Base-by-base conservation (phyloP, 2,888 invertebrate species). In the Drosophila austrosaltans region DNA sequence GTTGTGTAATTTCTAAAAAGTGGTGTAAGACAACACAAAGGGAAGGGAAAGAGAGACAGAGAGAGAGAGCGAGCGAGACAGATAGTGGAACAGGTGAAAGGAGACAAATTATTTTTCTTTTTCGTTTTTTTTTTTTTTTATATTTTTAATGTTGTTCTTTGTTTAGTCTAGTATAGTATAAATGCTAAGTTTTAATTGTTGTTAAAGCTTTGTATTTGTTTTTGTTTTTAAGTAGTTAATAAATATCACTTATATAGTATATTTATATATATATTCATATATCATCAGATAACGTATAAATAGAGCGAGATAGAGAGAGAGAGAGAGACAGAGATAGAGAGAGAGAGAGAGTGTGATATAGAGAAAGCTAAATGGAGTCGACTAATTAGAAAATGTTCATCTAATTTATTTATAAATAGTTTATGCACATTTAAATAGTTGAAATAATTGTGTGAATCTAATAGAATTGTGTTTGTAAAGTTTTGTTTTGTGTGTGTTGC, bases 251-350 rank as follows among this genome's bases (percentile, higher is more conserved):
- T 64, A 22, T 68, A 62, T 74, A 10, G 44, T 48, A 57, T 64
- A 66, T 73, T 59, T 72, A 54, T 72, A 72, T 73, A 66, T 73
- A 71, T 72, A 71, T 75, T 65, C 69, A 72, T 72, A 75, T 71
- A 75, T 76, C 70, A 65, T 72, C 56, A 78, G 72, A 65, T 66
- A 72, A 82, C 75, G 67, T 64, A 68, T 69, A 72, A 48, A 48
- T 48, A 25, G 48, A 48, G 22, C 8, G 64, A 63, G 57, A 79
- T 53, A 66, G 10, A 66, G 56, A 66, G 53, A 77, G 42, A 53
- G 16, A 16, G 16, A 16, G 16, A 16, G 16, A 16, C 1, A 16
- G 16, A 16, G 16, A 16, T 16, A 60, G 39, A 66, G 58, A 16
- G 0, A 16, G 10, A 40, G 16, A 30, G 16, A 16, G 36, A 32